Evolutionary conservation across 2,888 invertebrate species (phyloP), one percentile per base, ranked within the genome.

Genomic region (Smittia sp.): DNA sequence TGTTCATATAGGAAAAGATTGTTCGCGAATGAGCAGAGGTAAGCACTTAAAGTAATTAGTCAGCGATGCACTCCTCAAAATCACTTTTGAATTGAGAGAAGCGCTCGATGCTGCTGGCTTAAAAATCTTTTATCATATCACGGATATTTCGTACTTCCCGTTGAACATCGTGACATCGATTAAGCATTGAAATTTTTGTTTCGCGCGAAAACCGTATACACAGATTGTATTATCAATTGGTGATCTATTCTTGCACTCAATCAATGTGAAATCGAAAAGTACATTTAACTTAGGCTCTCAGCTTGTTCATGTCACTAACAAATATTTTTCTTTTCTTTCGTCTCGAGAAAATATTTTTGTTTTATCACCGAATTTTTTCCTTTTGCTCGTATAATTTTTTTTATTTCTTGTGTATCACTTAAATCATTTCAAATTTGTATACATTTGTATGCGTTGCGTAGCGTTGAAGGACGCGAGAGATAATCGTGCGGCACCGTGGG

Each of bases 341-440:
- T 6, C 38, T 39, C n/a, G n/a, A n/a, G 39, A 66, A 66, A 18
- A 46, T 32, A 38, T 68, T n/a, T n/a, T 54, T 32, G 6, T 69
- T 69, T n/a, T 72, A 72, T 72, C 72, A 72, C 72, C 54, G 22
- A 72, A 38, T 38, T 39, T 72, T 72, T 72, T 52, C 39, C 13
- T 65, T 65, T 58, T 58, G 24, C 22, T 70, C 69, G 69, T 70
- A 70, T 70, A 72, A 72, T 72, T 72, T 72, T 24, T 62, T 38
- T 69, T 69, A 22, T 52, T 69, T 27, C 27, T 24, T 25, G 3
- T 25, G 25, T 72, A 72, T 72, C 72, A 72, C 72, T 72, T 72
- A 32, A 72, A 72, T 72, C 9, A 65, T 22, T 66, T 66, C 38
- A 38, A 18, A 27, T 38, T 72, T 72, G 72, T 72, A 72, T 72